phyloP scores from a whole-genome alignment of 2,888 invertebrate species.

The Ctena decussata region DNA sequence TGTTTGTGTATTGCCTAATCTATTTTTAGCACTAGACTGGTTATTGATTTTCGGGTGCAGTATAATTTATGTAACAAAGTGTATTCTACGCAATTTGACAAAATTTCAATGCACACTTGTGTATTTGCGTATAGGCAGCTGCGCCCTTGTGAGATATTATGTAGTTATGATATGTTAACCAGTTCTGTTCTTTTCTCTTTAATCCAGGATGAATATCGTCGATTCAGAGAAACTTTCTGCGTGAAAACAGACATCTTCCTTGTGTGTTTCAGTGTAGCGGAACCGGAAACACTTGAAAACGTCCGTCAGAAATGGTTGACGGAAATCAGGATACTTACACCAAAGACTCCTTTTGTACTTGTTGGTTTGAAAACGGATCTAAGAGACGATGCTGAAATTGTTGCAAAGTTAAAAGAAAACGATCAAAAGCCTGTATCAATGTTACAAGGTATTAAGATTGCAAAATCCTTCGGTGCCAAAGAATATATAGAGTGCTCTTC shows the following conservation, averaged over 20 bases:
- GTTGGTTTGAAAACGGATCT: conserved; percentile 77
- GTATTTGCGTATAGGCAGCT: too few relatives aligned
- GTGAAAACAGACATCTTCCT: conserved; percentile 76
- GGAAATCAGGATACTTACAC: conserved; percentile 69
- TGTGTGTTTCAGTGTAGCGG: conserved; percentile 78
- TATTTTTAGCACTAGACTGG: too few relatives aligned
- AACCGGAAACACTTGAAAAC: conserved; percentile 73
- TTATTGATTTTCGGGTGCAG: too few relatives aligned
- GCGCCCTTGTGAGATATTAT: too few relatives aligned
- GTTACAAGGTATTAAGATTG: conserved; percentile 72
- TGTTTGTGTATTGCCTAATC: too few relatives aligned
- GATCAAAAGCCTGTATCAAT: conserved; percentile 57
- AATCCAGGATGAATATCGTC: conserved; percentile 79
- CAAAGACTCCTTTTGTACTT: conserved; percentile 71
- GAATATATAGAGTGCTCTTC: conserved; percentile 79
- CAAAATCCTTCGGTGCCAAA: conserved; percentile 72
- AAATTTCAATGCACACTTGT: too few relatives aligned
- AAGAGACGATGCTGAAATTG: conserved; percentile 56
- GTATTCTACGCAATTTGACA: too few relatives aligned
- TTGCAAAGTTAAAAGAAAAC: conserved; percentile 49
- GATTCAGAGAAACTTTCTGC: conserved; percentile 74
- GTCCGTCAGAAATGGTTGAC: conserved; percentile 76
- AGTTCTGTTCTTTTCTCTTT: background rate
- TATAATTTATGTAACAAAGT: too few relatives aligned
- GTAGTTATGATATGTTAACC: too few relatives aligned